A percentile compares a stretch with the other conserved stretches of the same genome.
phyloP scores from a whole-genome alignment of 2,113 vertebrate species.

The Phaethornis superciliosus region DNA sequence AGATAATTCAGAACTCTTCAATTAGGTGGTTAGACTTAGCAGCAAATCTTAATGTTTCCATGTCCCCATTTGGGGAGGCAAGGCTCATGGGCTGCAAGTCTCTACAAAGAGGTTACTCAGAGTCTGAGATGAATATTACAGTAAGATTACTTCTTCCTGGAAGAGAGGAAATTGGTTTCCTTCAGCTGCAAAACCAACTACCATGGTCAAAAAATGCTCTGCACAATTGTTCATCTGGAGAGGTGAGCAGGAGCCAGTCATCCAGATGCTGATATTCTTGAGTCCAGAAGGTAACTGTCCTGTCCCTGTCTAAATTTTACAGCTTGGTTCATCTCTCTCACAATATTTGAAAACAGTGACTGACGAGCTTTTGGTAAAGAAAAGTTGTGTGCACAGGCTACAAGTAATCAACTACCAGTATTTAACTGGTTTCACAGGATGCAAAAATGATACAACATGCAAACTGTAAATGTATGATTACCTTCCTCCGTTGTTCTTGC shows the following conservation, averaged over 20 bases:
- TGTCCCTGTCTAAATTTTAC: background rate
- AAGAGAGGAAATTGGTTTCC: background rate
- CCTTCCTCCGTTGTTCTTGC: slow-evolving; percentile 76
- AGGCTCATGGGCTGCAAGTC: accelerated
- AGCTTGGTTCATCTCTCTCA: background rate
- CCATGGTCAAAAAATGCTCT: background rate
- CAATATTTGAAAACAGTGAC: background rate
- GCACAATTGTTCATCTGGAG: background rate
- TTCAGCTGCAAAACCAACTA: background rate
- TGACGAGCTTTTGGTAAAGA: background rate
- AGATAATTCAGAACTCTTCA: background rate
- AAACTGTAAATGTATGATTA: slow-evolving; percentile 60
- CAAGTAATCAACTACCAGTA: slow-evolving; percentile 32
- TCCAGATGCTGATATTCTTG: background rate
- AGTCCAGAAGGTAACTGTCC: background rate
- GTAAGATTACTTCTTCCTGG: background rate
- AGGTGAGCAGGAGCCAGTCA: background rate
- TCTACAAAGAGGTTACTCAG: background rate
- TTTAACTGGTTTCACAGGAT: slow-evolving; percentile 57
- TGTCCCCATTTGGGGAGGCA: background rate
- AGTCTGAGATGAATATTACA: background rate
- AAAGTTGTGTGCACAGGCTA: background rate
- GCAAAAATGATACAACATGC: slow-evolving; percentile 41
- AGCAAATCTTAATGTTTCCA: background rate
- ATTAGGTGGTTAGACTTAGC: background rate